These are phyloP conservation scores for Pogonognathellus flavescens DNA, from an alignment of 1,140 invertebrate species.

Conservation along the genomic window DNA sequence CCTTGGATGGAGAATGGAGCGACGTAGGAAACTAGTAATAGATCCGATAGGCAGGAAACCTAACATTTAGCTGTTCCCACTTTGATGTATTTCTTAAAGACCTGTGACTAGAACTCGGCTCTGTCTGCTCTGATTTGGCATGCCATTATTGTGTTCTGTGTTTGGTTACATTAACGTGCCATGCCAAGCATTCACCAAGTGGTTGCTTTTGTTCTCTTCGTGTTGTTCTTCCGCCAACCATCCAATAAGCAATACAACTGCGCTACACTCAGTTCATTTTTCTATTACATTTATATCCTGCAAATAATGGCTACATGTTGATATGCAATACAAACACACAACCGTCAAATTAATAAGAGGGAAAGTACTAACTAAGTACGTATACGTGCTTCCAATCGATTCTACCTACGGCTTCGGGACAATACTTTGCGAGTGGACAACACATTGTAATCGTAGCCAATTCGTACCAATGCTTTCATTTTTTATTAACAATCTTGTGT, in stretches of 20 bases:
- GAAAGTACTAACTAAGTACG: too few relatives aligned
- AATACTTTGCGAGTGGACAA: too few relatives aligned
- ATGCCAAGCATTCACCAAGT: constrained; percentile 37
- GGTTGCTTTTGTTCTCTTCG: background rate
- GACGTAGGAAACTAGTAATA: background rate
- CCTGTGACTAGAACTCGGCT: background rate
- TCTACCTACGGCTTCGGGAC: too few relatives aligned
- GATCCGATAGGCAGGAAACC: background rate
- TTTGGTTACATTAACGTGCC: background rate
- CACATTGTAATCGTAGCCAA: too few relatives aligned
- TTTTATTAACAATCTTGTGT: too few relatives aligned
- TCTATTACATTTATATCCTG: background rate
- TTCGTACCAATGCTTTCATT: too few relatives aligned
- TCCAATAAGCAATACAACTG: constrained; percentile 12
- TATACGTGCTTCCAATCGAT: too few relatives aligned
- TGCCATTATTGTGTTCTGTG: background rate
- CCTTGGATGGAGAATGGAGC: background rate
- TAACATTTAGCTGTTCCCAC: constrained; percentile 32
- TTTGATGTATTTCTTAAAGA: constrained; percentile 37
- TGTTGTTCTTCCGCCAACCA: too few relatives aligned
- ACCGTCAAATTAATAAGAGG: too few relatives aligned
- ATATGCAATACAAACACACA: too few relatives aligned
- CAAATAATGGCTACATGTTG: too few relatives aligned
- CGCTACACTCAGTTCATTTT: constrained; percentile 15
- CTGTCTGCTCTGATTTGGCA: constrained; percentile 1